phyloP scores from a whole-genome alignment of 2,888 invertebrate genomes.

The Ceriagrion tenellum region DNA sequence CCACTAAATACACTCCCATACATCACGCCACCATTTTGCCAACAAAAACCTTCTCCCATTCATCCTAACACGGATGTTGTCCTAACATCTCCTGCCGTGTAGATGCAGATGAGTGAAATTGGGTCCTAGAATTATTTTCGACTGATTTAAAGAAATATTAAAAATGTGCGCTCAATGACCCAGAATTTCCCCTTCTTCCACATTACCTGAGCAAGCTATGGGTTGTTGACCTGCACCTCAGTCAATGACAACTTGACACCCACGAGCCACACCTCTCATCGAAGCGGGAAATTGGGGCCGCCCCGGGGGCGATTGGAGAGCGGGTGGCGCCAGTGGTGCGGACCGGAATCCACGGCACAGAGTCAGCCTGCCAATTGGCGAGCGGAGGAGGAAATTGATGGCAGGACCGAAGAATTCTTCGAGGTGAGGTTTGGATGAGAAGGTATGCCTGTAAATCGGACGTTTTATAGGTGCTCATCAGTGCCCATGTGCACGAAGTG shows the following conservation, averaged over 20 bases:
- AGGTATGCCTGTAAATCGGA: too few species aligned
- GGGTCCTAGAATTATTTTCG: too few species aligned
- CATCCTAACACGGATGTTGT: too few species aligned
- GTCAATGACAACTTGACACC: background rate
- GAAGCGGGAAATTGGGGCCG: background rate
- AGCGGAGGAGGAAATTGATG: background rate
- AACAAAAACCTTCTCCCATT: too few species aligned
- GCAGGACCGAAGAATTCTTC: background rate
- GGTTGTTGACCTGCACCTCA: background rate
- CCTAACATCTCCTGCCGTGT: too few species aligned
- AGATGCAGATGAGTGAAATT: too few species aligned
- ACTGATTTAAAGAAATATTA: too few species aligned
- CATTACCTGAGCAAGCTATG: background rate
- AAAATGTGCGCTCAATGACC: too few species aligned
- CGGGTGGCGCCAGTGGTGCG: background rate
- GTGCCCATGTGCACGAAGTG: too few species aligned
- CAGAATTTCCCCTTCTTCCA: too few species aligned
- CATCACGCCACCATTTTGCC: too few species aligned
- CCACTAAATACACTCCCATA: too few species aligned
- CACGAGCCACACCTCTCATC: background rate
- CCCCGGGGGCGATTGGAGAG: background rate
- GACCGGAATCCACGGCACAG: background rate
- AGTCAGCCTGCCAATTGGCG: background rate
- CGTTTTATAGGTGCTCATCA: background rate
- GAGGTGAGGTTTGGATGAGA: background rate